Evolutionary conservation across 2,113 vertebrate species (phyloP), one percentile per base, ranked within the genome.

Genomic region (Microcebus griseorufus): DNA sequence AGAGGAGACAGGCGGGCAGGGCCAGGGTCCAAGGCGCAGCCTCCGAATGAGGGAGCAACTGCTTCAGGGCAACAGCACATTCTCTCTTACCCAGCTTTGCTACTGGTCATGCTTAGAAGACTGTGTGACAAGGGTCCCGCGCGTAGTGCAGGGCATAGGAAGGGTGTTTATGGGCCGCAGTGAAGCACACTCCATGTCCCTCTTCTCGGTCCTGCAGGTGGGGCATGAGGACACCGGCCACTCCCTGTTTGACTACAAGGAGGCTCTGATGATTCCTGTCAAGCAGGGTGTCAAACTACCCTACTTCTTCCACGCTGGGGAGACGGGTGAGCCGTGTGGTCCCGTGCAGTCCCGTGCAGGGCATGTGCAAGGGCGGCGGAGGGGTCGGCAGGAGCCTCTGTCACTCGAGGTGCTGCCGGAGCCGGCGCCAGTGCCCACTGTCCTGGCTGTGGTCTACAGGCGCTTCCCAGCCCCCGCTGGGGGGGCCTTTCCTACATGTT

Each of bases 251-350:
- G 98, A 99, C 34, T 98, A 99, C 96, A 98, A 97, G 96, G 99
- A 99, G 9, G 99, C 98, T 34, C 97, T 99, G 96, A 98, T 96
- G 22, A 93, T 99, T 67, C 99, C 99, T 0, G 96, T 83, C 78
- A 96, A 98, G 32, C 94, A 29, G 72, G 99, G 99, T 0, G 27
- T 99, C 69, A 62, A 96, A 1, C 98, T 99, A 92, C 99, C 99
- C 0, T 99, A 98, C 98, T 99, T 99, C 90, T 99, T 99, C 97
- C 99, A 99, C 2, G 99, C 99, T 53, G 99, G 99, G 78, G 99
- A 99, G 96, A 99, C 99, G 1, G 96, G 99, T 99, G 98, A 99
- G 98, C 65, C 48, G 12, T 64, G 62, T 4, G 11, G 25, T 29
- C 27, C 62, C 27, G 11, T 64, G 62, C 10, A 27, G 25, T 29